These are phyloP conservation scores for Cephus rjabovi DNA, from an alignment of 2,888 invertebrate species.

Conservation along the genomic window DNA sequence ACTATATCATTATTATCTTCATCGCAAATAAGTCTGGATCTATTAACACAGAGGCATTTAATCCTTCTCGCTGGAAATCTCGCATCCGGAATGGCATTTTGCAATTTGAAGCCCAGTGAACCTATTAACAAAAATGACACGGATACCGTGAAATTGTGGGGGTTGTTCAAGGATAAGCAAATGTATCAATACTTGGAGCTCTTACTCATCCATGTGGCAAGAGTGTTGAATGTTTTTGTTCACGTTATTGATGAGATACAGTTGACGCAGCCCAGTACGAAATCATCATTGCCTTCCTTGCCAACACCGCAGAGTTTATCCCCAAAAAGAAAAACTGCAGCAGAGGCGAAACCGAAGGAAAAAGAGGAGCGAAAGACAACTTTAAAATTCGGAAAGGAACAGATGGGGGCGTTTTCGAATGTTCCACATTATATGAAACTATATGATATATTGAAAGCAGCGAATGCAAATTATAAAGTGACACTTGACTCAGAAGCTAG, in stretches of 20 bases:
- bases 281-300: constrained; percentile 71
- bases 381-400: constrained; percentile 65
- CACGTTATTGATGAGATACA: constrained; percentile 80
- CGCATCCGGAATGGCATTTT: constrained; percentile 56
- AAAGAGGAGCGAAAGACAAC: constrained; percentile 65
- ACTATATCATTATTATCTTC: constrained; percentile 66
- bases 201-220: constrained; percentile 76
- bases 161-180: constrained; percentile 59
- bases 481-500: constrained; percentile 83
- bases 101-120: constrained; percentile 66
- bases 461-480: constrained; percentile 90
- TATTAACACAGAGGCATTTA: constrained; percentile 66
- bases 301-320: constrained; percentile 66
- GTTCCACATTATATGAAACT: constrained; percentile 88
- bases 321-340: constrained; percentile 61
- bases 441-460: constrained; percentile 83
- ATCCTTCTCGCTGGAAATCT: constrained; percentile 66
- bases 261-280: constrained; percentile 69
- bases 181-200: constrained; percentile 68
- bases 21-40: constrained; percentile 69
- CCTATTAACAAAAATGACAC: constrained; percentile 39
- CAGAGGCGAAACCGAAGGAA: constrained; percentile 65
- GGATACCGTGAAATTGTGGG: constrained; percentile 44
- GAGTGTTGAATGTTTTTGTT: constrained; percentile 79
- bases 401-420: constrained; percentile 74